Base-by-base conservation (phyloP, 2,113 vertebrate genomes). In the Tauraco erythrolophus region DNA sequence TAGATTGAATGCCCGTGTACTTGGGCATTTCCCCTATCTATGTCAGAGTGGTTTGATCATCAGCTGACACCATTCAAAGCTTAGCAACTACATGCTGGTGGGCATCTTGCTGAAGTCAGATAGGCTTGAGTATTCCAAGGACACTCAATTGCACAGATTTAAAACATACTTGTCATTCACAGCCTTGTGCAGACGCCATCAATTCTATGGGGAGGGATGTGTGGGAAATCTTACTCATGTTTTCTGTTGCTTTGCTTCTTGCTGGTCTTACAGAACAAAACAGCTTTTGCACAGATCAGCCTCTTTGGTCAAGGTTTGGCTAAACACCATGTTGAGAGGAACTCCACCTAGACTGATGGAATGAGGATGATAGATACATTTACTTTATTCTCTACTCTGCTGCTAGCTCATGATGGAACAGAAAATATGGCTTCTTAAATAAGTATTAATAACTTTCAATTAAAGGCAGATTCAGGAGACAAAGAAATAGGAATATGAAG, bases 151-250 rank as follows among this genome's bases (percentile, higher is more conserved):
- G 28, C 39, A 25, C 41, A 43, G 60, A 15, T 50, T 23, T 30
- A 43, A 85, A 57, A n/a, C 41, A 30, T 23, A 61, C 33, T 19
- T 45, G 48, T 48, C 14, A 31, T 41, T 54, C n/a, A 41, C 2
- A 33, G 54, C 30, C 48, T 50, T 48, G 16, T 18, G 41, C 39
- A 60, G 75, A 46, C 17, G 48, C 46, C 15, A 30, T 35, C 22
- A 35, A 1, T 16, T 51, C 21, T n/a, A 10, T 7, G 1, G 7
- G 21, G 18, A 48, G 3, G 24, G 35, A 19, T 23, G 25, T 6
- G 11, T 11, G 9, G 16, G 50, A 18, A 39, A 43, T 21, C 27
- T 72, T 43, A 79, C 19, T 39, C 8, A 11, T 57, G 58, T 56
- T 48, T 62, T 39, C 65, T 58, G 3, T n/a, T 33, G 39, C 58